These are phyloP conservation scores for Xiphophorus birchmanni DNA, from an alignment of 2,797 vertebrate genomes.

Conservation along the genomic window DNA sequence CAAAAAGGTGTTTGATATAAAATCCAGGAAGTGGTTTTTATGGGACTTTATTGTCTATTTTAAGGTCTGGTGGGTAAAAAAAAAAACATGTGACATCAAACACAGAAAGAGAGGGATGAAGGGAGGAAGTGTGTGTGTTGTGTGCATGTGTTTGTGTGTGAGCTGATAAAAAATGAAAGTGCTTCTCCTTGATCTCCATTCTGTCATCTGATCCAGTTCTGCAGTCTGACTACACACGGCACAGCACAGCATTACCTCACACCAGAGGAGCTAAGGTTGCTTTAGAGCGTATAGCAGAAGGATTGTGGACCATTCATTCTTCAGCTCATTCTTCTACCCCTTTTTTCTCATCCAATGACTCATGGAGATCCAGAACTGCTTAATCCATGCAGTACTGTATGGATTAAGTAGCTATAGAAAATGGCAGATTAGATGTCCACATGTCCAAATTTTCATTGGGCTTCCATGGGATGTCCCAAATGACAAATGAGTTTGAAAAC, in stretches of 20 bases:
- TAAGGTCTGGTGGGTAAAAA: not conserved
- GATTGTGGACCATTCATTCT: conserved; percentile 45
- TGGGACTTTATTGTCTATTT: conserved; percentile 14
- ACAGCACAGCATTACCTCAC: conserved; percentile 64
- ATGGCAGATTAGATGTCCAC: not conserved
- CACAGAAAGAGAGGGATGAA: conserved; percentile 6
- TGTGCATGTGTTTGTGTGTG: not conserved
- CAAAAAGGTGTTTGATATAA: not conserved
- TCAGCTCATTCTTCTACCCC: conserved; percentile 17
- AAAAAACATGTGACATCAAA: conserved; percentile 7
- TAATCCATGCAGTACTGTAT: not conserved
- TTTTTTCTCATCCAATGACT: not conserved
- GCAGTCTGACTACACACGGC: conserved; percentile 39
- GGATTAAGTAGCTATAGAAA: not conserved
- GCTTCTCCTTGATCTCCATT: conserved; percentile 38
- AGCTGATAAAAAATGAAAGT: conserved; percentile 69
- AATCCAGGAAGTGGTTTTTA: not conserved
- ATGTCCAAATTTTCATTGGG: not conserved
- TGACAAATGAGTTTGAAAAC: not conserved
- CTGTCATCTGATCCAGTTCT: conserved; percentile 67
- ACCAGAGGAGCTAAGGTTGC: conserved; percentile 67
- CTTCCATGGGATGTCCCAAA: not conserved
- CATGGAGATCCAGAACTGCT: not conserved
- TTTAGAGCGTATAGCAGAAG: conserved; percentile 44
- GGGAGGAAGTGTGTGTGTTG: not conserved